phyloP scores from a whole-genome alignment of 2,888 invertebrate genomes.

The Clepsis dumicolana region DNA sequence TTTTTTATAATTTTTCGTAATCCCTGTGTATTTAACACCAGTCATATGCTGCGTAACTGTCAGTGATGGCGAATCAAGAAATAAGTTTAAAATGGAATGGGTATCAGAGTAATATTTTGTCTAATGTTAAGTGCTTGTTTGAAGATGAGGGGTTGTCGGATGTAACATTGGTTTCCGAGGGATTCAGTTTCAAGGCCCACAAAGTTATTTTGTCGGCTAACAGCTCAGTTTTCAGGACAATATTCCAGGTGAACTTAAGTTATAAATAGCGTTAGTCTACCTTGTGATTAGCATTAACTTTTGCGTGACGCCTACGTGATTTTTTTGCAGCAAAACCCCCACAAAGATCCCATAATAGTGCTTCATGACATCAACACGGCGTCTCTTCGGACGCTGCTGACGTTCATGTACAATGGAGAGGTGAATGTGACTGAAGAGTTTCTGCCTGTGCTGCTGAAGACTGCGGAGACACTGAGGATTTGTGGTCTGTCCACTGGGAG shows the following conservation, averaged over 20 bases:
- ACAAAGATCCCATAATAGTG: slow-evolving; percentile 91
- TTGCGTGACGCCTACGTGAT: slow-evolving; percentile 72
- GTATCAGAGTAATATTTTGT: slow-evolving; percentile 88
- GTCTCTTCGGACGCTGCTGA: slow-evolving; percentile 88
- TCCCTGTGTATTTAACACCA: slow-evolving; percentile 45
- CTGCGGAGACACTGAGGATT: slow-evolving; percentile 89
- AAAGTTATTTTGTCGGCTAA: slow-evolving; percentile 90
- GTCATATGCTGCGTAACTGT: slow-evolving; percentile 43
- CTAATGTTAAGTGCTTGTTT: slow-evolving; percentile 88
- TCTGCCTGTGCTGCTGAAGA: slow-evolving; percentile 88
- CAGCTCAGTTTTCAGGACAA: slow-evolving; percentile 88
- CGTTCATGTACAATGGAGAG: slow-evolving; percentile 91
- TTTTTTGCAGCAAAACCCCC: slow-evolving; percentile 89
- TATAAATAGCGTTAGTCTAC: not conserved
- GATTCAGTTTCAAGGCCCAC: slow-evolving; percentile 88
- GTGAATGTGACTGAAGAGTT: slow-evolving; percentile 91
- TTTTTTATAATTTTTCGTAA: slow-evolving; percentile 51
- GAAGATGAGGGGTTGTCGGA: slow-evolving; percentile 89
- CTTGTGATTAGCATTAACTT: slow-evolving; percentile 41
- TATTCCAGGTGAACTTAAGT: slow-evolving; percentile 84
- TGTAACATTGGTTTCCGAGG: slow-evolving; percentile 89
- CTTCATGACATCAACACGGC: slow-evolving; percentile 89
- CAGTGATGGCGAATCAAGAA: slow-evolving; percentile 83
- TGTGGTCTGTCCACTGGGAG: slow-evolving; percentile 89
- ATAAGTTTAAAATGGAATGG: slow-evolving; percentile 91